Evolutionary conservation across 2,113 vertebrate species (phyloP).

Genomic region (Coracopsis vasa): DNA sequence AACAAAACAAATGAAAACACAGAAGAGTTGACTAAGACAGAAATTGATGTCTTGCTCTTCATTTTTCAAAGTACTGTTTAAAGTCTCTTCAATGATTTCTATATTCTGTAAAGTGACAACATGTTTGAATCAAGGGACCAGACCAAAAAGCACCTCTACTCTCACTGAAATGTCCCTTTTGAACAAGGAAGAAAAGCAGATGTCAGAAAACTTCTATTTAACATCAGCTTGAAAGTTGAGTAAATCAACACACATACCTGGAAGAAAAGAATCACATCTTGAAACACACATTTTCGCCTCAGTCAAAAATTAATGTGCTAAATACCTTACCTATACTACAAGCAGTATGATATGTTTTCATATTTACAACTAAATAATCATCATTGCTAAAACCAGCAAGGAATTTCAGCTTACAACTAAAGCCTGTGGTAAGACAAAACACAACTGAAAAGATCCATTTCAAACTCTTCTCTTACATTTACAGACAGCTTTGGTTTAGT

Average conservation of each 20-base stretch:
- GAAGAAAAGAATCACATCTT: conserved; percentile 51
- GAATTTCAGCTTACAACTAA: not conserved
- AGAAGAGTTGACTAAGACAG: not conserved
- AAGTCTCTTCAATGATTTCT: not conserved
- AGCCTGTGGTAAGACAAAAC: not conserved
- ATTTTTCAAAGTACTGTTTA: not conserved
- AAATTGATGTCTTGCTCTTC: not conserved
- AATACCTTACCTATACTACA: not conserved
- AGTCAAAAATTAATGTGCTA: not conserved
- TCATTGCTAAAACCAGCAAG: not conserved
- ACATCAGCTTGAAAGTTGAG: conserved; percentile 39
- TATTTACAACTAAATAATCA: not conserved
- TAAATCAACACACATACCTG: conserved; percentile 51
- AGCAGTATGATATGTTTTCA: not conserved
- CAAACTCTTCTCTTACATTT: not conserved
- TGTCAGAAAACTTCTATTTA: conserved; percentile 36
- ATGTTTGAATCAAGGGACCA: not conserved
- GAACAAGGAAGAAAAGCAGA: conserved; percentile 26
- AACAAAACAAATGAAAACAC: not conserved
- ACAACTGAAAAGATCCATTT: not conserved
- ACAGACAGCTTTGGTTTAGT: not conserved
- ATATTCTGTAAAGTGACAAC: not conserved
- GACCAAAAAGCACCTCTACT: not conserved
- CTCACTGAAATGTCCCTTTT: not conserved
- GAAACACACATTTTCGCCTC: conserved; percentile 10